Percentiles rank a stretch among this genome's conserved stretches.
These are phyloP conservation scores for Corythoichthys intestinalis DNA, from an alignment of 2,113 vertebrate genomes.

Conservation along the genomic window DNA sequence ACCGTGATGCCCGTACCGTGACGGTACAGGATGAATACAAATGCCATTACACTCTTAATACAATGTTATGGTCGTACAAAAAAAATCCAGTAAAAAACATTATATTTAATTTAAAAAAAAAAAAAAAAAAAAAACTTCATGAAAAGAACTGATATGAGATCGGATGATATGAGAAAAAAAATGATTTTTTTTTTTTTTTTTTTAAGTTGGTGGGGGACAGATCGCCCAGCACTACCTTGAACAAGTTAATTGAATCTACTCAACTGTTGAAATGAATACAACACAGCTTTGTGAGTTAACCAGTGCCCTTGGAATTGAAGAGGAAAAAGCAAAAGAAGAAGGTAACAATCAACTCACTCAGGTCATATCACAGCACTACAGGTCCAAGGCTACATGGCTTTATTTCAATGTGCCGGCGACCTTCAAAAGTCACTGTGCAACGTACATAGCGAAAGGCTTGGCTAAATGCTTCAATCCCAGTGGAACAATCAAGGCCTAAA, in stretches of 20 bases:
- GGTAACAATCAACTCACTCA: slow-evolving; percentile 17
- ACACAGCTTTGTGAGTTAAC: not conserved
- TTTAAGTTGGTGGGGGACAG: no score
- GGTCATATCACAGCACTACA: slow-evolving; percentile 6
- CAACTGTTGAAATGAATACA: not conserved
- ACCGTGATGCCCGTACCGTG: no score
- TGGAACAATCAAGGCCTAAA: slow-evolving; percentile 20
- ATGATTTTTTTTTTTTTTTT: no score
- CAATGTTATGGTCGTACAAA: no score
- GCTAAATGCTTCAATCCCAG: slow-evolving; percentile 51
- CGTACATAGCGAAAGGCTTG: slow-evolving; percentile 41
- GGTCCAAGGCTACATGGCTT: slow-evolving; percentile 20
- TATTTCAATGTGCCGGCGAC: slow-evolving; percentile 25
- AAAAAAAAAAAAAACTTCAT: no score
- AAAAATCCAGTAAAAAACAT: no score
- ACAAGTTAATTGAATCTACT: not conserved
- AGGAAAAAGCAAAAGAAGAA: slow-evolving; percentile 18
- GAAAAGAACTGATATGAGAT: no score
- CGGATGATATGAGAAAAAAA: no score
- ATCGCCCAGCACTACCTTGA: not conserved
- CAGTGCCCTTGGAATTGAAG: not conserved
- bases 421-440: slow-evolving; percentile 13
- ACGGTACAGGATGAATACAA: no score
- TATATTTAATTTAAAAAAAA: no score
- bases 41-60: no score